phyloP scores from a whole-genome alignment of 1,140 invertebrate species.

The Drosophila guanche region DNA sequence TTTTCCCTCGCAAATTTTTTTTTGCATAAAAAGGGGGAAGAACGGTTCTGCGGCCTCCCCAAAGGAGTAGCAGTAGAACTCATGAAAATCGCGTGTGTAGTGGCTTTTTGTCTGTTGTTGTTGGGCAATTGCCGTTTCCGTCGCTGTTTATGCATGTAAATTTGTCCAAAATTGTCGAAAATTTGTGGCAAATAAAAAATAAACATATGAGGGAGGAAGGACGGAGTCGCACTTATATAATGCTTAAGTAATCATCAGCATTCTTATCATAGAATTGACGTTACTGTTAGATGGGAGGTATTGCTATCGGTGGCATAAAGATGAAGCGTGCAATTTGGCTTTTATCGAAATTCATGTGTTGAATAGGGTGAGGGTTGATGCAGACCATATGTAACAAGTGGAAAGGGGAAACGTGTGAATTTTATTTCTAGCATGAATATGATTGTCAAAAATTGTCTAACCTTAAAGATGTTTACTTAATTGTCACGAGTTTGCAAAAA shows the following conservation, averaged over 20 bases:
- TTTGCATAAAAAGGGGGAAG: slow-evolving; percentile 57
- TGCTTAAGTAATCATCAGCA: slow-evolving; percentile 66
- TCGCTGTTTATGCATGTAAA: slow-evolving; percentile 76
- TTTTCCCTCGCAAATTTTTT: slow-evolving; percentile 33
- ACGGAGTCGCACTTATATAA: slow-evolving; percentile 64
- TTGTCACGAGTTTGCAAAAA: too few species aligned
- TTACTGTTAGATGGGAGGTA: slow-evolving; percentile 29
- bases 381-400: slow-evolving; percentile 8
- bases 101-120: slow-evolving; percentile 52
- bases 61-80: slow-evolving; percentile 27
- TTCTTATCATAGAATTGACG: slow-evolving; percentile 67
- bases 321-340: slow-evolving; percentile 19
- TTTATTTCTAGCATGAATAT: background rate
- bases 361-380: background rate
- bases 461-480: too few species aligned
- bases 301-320: slow-evolving; percentile 20
- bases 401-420: background rate
- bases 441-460: too few species aligned
- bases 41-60: slow-evolving; percentile 58
- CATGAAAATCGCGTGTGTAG: slow-evolving; percentile 69
- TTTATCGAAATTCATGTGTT: slow-evolving; percentile 52
- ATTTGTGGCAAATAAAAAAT: slow-evolving; percentile 77
- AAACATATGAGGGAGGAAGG: slow-evolving; percentile 36
- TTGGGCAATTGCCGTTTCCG: slow-evolving; percentile 74
- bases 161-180: slow-evolving; percentile 81